Evolutionary conservation across 1,140 invertebrate genomes (phyloP).

Genomic region (Arion vulgaris): DNA sequence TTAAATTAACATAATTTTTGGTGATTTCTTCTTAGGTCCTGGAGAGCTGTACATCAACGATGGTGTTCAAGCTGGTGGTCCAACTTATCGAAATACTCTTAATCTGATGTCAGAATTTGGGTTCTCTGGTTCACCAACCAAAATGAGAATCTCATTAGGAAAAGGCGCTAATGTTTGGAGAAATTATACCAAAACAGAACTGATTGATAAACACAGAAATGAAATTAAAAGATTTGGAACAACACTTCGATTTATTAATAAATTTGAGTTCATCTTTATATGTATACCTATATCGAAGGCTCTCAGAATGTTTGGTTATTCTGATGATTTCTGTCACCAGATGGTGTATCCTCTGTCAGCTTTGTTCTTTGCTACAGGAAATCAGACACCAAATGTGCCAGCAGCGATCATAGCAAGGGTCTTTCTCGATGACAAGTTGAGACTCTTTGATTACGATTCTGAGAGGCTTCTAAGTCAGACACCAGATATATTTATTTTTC

Average conservation of each 20-base stretch:
- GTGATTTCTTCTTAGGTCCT: conserved; percentile 36
- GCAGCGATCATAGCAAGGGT: conserved; percentile 64
- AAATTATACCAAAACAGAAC: conserved; percentile 59
- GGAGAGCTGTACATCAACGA: conserved; percentile 58
- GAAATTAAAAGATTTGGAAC: conserved; percentile 60
- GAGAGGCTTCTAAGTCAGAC: conserved; percentile 56
- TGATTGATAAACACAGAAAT: conserved; percentile 47
- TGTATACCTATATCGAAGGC: conserved; percentile 60
- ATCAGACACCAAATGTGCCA: conserved; percentile 63
- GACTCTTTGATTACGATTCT: conserved; percentile 62
- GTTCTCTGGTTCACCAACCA: conserved; percentile 52
- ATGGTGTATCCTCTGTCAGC: conserved; percentile 68
- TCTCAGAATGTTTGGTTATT: conserved; percentile 58
- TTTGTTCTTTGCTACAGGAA: conserved; percentile 65
- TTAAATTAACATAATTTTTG: too few relatives aligned
- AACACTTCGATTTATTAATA: conserved; percentile 55
- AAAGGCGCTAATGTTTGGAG: conserved; percentile 62
- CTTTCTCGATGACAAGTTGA: conserved; percentile 62
- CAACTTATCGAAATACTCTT: conserved; percentile 60
- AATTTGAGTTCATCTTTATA: conserved; percentile 60
- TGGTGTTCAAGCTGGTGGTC: conserved; percentile 62
- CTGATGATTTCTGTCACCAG: conserved; percentile 58
- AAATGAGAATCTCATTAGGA: conserved; percentile 66
- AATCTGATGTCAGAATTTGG: conserved; percentile 56
- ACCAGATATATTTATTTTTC: conserved; percentile 66